A percentile compares a stretch with the other conserved stretches of the same genome.
Evolutionary conservation across 2,888 invertebrate species (phyloP).

Genomic region (Acanthosepion pharaonis): DNA sequence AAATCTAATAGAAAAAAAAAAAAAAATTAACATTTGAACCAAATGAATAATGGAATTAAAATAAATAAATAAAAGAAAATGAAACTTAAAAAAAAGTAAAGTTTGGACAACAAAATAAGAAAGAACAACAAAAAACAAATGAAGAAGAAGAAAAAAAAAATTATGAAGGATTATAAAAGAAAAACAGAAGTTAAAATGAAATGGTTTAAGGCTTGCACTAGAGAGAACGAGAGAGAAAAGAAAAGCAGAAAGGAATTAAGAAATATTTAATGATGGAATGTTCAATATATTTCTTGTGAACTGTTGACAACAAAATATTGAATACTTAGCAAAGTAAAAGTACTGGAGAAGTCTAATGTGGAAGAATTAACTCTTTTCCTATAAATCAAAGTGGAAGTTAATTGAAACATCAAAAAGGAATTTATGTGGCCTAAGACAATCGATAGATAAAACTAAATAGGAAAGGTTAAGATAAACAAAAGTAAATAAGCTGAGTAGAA

Average conservation of each 20-base stretch:
- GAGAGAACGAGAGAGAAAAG: background rate
- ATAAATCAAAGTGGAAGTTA: background rate
- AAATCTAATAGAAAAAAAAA: too few species aligned
- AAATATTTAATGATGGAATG: background rate
- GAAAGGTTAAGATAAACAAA: background rate
- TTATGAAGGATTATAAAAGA: background rate
- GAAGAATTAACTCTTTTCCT: slow-evolving; percentile 20
- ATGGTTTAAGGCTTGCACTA: background rate
- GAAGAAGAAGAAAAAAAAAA: background rate
- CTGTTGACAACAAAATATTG: slow-evolving; percentile 2
- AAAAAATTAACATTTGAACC: too few species aligned
- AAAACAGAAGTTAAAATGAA: background rate
- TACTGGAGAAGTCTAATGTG: background rate
- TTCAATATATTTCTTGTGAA: background rate
- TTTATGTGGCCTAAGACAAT: background rate
- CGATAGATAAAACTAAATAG: background rate
- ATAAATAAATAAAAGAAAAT: background rate
- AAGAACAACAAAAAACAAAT: background rate
- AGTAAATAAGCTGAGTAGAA: background rate
- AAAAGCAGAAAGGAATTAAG: background rate
- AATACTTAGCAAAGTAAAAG: background rate
- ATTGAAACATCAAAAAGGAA: slow-evolving; percentile 21
- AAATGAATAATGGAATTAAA: too few species aligned
- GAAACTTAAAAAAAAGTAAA: background rate
- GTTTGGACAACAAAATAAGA: background rate